Evolutionary conservation across 2,888 invertebrate species (phyloP).

Genomic region (Erebia aethiops): DNA sequence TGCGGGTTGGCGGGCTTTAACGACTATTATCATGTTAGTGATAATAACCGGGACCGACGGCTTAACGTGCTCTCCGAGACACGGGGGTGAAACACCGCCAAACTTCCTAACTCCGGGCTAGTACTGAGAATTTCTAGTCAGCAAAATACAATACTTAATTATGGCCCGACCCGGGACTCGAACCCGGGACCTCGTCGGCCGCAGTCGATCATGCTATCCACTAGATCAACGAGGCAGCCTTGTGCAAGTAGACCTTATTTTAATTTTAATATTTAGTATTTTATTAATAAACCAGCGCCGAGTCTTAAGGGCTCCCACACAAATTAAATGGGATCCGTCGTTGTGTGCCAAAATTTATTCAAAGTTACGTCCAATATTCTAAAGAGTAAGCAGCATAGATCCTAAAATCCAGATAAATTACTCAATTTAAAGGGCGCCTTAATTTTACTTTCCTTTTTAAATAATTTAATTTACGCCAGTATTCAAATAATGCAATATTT

Average conservation of each 20-base stretch:
- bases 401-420: conserved; percentile 14
- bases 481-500: not conserved
- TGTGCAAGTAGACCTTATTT: not conserved
- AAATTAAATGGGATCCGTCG: not conserved
- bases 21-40: too few relatives aligned
- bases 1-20: too few relatives aligned
- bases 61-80: too few relatives aligned
- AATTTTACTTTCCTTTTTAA: not conserved
- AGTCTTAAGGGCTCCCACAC: not conserved
- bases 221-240: too few relatives aligned
- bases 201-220: too few relatives aligned
- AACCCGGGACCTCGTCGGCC: too few relatives aligned
- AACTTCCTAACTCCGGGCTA: too few relatives aligned
- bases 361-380: not conserved
- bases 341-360: conserved; percentile 5
- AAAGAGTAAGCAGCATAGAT: not conserved
- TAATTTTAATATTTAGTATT: not conserved
- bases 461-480: not conserved
- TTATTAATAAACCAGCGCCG: not conserved
- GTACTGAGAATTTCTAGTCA: too few relatives aligned
- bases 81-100: too few relatives aligned
- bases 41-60: too few relatives aligned
- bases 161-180: too few relatives aligned
- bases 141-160: too few relatives aligned
- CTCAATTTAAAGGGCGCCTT: conserved; percentile 1